Percentiles rank a stretch among this genome's conserved stretches.
phyloP scores from a whole-genome alignment of 2,113 vertebrate genomes.

The Vombatus ursinus region DNA sequence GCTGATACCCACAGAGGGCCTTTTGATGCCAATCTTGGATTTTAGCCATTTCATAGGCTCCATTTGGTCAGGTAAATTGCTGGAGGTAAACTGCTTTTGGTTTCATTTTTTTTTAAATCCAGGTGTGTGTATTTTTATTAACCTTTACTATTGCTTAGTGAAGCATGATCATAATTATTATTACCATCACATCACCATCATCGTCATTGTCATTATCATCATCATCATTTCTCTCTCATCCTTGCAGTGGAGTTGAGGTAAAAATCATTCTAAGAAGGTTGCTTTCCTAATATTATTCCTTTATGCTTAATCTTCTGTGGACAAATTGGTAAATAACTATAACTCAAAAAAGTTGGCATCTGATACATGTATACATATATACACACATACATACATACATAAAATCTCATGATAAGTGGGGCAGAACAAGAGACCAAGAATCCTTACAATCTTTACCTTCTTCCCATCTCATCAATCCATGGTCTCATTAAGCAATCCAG shows the following conservation, averaged over 20 bases:
- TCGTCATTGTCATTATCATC: neutral
- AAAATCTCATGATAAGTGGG: slow-evolving; percentile 5
- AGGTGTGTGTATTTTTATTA: neutral
- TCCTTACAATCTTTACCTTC: neutral
- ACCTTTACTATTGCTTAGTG: neutral
- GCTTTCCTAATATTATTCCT: neutral
- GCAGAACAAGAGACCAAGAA: neutral
- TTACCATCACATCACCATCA: neutral
- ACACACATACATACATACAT: neutral
- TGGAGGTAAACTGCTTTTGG: neutral
- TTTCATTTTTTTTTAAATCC: neutral
- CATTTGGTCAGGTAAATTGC: neutral
- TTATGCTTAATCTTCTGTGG: neutral
- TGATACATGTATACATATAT: neutral
- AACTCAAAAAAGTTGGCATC: neutral
- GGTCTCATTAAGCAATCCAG: slow-evolving; percentile 5
- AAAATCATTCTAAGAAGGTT: neutral
- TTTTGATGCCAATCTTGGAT: no score
- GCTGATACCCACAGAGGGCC: neutral
- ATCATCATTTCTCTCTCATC: neutral
- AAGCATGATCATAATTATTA: neutral
- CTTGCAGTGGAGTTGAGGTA: neutral
- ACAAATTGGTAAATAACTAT: neutral
- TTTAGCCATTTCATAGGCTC: neutral
- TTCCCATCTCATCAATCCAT: neutral